phyloP scores from a whole-genome alignment of 2,113 vertebrate genomes.

The Pandion haliaetus region DNA sequence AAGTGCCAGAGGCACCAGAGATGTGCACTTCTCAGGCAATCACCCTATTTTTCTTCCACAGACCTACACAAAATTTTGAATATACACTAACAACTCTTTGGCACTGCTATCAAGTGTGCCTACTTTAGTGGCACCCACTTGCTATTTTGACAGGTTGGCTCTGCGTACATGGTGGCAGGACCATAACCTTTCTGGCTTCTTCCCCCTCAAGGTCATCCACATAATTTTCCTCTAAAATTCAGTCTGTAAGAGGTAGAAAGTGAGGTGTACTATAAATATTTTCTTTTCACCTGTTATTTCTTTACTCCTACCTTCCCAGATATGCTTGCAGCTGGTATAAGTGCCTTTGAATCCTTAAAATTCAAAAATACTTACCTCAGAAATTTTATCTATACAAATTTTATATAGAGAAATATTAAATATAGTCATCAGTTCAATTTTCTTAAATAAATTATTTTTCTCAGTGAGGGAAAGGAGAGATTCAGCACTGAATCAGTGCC shows the following conservation, averaged over 20 bases:
- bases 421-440: background rate
- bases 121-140: background rate
- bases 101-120: background rate
- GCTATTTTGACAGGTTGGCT: background rate
- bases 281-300: background rate
- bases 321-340: background rate
- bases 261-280: background rate
- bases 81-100: background rate
- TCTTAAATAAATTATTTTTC: background rate
- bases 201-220: background rate
- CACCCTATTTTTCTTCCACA: background rate
- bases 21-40: background rate
- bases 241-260: background rate
- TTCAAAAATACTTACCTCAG: rapidly evolving
- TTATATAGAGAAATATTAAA: background rate
- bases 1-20: background rate
- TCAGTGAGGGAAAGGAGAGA: background rate
- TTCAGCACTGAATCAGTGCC: background rate
- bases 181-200: background rate
- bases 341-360: background rate
- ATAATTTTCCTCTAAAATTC: background rate
- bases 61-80: background rate
- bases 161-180: background rate
- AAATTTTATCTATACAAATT: background rate
- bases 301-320: background rate